Evolutionary conservation across 1,140 invertebrate species (phyloP), one percentile per base, ranked within the genome.

Genomic region (Trypoxylus dichotomus): DNA sequence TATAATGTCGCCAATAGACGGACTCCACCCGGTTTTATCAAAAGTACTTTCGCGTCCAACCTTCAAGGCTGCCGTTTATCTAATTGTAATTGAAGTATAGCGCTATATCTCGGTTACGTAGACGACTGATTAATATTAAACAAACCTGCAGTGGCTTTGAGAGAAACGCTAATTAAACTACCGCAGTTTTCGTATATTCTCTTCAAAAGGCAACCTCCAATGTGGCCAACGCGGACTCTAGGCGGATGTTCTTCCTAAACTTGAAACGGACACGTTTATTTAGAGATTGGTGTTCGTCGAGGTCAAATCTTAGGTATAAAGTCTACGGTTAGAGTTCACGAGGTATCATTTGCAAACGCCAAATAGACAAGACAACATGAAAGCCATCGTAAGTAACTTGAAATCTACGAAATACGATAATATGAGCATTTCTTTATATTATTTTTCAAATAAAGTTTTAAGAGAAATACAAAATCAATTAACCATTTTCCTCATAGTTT

Each of bases 401-500:
- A 5, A 71, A 71, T 27, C 0, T 15, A 71, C 15, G 2, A 7
- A 71, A 25, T 7, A 27, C 11, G 63, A 8, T 3, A 27, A 37
- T 37, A 37, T 37, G n/a, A n/a, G n/a, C n/a, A 37, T 37, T 8
- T 37, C 32, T 37, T 37, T 37, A 37, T 37, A 8, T 8, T 7
- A 2, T 71, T 71, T 10, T 71, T 27, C 13, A 24, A 15, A 13
- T 24, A 27, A 1, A 71, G 13, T 15, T 71, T 27, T 71, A 24
- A 15, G 21, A 27, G 5, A 27, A 68, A 5, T 68, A 11, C 10
- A 37, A 74, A 71, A 29, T 37, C 0, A 71, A 29, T 42, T n/a
- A n/a, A n/a, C n/a, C n/a, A 54, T 25, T 54, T 58, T 25, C 21
- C 41, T 75, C 7, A 54, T 19, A 84, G 84, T 78, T 84, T 37